A percentile compares a stretch with the other conserved stretches of the same genome.
phyloP scores from a whole-genome alignment of 1,140 invertebrate species.

The Lasioglossum baleicum region DNA sequence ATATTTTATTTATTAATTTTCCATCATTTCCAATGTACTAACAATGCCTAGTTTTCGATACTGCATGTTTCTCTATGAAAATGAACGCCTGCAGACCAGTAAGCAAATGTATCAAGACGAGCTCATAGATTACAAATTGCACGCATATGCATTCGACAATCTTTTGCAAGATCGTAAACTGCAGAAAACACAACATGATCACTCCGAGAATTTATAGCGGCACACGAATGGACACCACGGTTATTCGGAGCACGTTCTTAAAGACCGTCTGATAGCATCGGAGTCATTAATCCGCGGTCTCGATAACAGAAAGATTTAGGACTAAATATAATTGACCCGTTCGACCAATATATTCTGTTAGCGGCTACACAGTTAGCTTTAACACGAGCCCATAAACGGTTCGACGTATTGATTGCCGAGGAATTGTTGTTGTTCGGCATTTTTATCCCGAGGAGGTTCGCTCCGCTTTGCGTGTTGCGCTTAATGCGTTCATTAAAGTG shows the following conservation, averaged over 20 bases:
- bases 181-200: not conserved
- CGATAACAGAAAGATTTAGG: constrained; percentile 1
- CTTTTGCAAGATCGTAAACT: not conserved
- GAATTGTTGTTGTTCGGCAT: not conserved
- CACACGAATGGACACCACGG: not conserved
- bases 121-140: too few species aligned
- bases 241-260: not conserved
- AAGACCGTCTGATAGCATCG: not conserved
- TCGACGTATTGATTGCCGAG: constrained; percentile 2
- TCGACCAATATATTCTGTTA: not conserved
- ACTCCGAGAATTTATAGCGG: not conserved
- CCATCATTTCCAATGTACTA: too few species aligned
- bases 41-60: too few species aligned
- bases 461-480: not conserved
- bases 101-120: too few species aligned
- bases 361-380: not conserved
- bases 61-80: too few species aligned
- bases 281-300: not conserved
- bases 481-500: not conserved
- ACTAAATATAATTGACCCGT: not conserved
- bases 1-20: too few species aligned
- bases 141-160: not conserved
- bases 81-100: too few species aligned
- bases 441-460: not conserved
- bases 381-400: not conserved